Evolutionary conservation across 1,140 invertebrate genomes (phyloP), one percentile per base, ranked within the genome.

Genomic region (Drosophila ficusphila): DNA sequence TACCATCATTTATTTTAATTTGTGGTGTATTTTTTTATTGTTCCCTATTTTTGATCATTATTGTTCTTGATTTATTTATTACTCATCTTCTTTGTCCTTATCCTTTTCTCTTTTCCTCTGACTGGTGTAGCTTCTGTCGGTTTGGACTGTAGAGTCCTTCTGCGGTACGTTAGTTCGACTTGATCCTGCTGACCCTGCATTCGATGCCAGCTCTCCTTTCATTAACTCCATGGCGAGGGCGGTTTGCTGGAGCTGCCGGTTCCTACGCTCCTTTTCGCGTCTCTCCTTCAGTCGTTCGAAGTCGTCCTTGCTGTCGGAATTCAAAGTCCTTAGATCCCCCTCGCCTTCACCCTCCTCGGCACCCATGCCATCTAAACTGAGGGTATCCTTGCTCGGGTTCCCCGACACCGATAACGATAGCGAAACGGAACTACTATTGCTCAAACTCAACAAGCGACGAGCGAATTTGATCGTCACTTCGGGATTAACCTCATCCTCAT

Each of bases 221-320:
- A 89, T 42, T 5, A 89, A n/a, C 25, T 89, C 86, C n/a, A 70
- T 49, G 18, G 86, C 54, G 29, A 85, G 49, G 27, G 68, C 73
- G 0, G 86, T 75, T 4, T 76, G 70, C 3, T 90, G 73, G 3
- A 75, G 34, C 27, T 86, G 76, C 0, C 86, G 58, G 4, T 49
- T 29, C 3, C 75, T 38, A 0, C 86, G 79, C 48, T 85, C 61
- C 3, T 56, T 56, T 11, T 89, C 61, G 3, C 86, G 74, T 31
- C 78, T 64, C 1, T 57, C 60, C 2, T 36, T 67, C 14, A 90
- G 19, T 0, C 60, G 70, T 16, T 81, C 79, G 3, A 89, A 89
- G 19, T 89, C 86, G 36, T 89, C 86, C 6, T 67, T 72, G 38
- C 36, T 70, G 25, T 33, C 56, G 14, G 34, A 53, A 2, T 9